Conservation (phyloP, 1,140 invertebrate genomes). For the Drosophila kanapiae region DNA sequence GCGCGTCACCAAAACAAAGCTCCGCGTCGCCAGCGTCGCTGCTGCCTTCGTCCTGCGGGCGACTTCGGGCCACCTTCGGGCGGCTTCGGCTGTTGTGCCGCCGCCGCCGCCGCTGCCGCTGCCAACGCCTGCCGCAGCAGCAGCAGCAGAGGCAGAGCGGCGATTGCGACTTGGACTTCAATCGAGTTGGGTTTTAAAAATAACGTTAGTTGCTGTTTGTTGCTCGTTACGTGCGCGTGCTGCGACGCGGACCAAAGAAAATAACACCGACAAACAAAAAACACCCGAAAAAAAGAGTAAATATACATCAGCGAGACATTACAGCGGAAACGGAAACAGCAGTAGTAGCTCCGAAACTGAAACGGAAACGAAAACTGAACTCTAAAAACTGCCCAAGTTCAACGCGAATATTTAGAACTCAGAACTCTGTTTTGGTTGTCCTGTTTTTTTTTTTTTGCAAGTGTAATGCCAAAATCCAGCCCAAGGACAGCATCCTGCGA, state of each 20-base stretch:
- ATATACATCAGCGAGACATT: neutral
- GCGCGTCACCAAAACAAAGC: slow-evolving; percentile 45
- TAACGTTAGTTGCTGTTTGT: slow-evolving; percentile 85
- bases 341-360: slow-evolving; percentile 12
- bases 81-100: slow-evolving; percentile 40
- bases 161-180: slow-evolving; percentile 75
- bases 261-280: slow-evolving; percentile 21
- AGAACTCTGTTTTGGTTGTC: neutral
- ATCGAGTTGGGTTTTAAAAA: slow-evolving; percentile 82
- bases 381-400: slow-evolving; percentile 4
- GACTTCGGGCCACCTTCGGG: slow-evolving; percentile 47
- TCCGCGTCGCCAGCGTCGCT: slow-evolving; percentile 3
- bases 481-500: slow-evolving; percentile 18
- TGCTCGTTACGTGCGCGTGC: slow-evolving; percentile 85
- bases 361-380: slow-evolving; percentile 16
- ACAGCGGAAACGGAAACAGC: slow-evolving; percentile 9
- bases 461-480: slow-evolving; percentile 10
- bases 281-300: slow-evolving; percentile 10
- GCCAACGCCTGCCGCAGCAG: slow-evolving; percentile 19
- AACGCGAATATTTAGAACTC: neutral
- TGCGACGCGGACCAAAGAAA: slow-evolving; percentile 72
- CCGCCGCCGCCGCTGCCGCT: slow-evolving; percentile 8
- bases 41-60: slow-evolving; percentile 25
- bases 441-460: slow-evolving; percentile 16
- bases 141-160: slow-evolving; percentile 25